phyloP scores from a whole-genome alignment of 2,888 invertebrate genomes.

The Oxytorus armatus region DNA sequence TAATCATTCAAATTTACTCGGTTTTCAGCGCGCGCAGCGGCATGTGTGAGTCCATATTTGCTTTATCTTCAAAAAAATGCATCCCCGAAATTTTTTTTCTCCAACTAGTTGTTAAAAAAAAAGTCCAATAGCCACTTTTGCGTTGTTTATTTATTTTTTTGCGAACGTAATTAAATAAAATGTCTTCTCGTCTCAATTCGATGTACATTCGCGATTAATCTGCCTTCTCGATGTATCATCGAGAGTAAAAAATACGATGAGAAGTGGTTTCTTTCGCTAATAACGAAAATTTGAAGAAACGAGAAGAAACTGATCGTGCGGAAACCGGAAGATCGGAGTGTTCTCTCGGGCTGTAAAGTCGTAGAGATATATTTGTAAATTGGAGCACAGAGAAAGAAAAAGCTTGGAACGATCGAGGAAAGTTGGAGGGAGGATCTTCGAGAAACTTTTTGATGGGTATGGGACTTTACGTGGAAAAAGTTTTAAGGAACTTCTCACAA shows the following conservation, averaged over 20 bases:
- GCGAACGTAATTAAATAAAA: too few species aligned
- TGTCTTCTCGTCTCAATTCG: too few species aligned
- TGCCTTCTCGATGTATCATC: too few species aligned
- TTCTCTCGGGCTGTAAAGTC: slow-evolving; percentile 1
- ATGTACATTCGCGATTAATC: too few species aligned
- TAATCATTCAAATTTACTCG: too few species aligned
- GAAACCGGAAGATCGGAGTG: background rate
- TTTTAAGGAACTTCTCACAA: slow-evolving; percentile 41
- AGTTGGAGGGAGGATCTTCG: slow-evolving; percentile 35
- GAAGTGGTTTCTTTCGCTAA: background rate
- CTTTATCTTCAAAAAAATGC: too few species aligned
- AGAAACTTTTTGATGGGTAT: slow-evolving; percentile 31
- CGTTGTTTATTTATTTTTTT: too few species aligned
- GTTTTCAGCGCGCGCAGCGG: too few species aligned
- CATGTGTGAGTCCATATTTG: too few species aligned
- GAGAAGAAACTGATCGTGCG: background rate
- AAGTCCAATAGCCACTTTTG: too few species aligned
- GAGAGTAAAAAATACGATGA: background rate
- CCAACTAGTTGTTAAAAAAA: too few species aligned
- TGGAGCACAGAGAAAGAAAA: slow-evolving; percentile 2
- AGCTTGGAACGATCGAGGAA: slow-evolving; percentile 40
- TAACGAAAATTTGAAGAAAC: slow-evolving; percentile 26
- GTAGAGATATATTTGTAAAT: slow-evolving; percentile 36
- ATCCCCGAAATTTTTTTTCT: too few species aligned
- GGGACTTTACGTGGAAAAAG: slow-evolving; percentile 52